These are phyloP conservation scores for Lordiphosa stackelbergi DNA, from an alignment of 1,140 invertebrate genomes.

Conservation along the genomic window DNA sequence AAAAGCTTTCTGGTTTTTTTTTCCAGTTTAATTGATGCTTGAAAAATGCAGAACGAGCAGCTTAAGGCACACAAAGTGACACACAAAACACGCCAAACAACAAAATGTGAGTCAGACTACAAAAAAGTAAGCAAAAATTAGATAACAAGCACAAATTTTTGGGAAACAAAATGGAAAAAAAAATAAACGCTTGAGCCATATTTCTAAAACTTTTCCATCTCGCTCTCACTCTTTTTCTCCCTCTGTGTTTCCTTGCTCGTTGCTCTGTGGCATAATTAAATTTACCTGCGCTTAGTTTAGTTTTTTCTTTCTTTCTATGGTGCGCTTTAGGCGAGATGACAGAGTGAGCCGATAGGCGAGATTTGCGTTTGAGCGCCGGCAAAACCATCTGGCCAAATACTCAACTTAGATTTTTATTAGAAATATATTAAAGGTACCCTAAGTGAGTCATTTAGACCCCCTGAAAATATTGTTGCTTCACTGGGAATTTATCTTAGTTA, in stretches of 20 bases:
- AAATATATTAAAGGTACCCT: too few species aligned
- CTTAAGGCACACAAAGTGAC: slow-evolving; percentile 33
- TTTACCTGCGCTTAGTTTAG: slow-evolving; percentile 56
- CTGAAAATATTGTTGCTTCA: too few species aligned
- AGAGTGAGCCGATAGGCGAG: not conserved
- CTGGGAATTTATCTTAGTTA: too few species aligned
- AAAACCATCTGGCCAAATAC: too few species aligned
- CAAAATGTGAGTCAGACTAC: slow-evolving; percentile 15
- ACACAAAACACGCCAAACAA: not conserved
- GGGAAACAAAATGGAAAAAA: slow-evolving; percentile 23
- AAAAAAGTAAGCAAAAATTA: slow-evolving; percentile 38
- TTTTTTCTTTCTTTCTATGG: slow-evolving; percentile 27
- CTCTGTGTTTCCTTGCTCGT: slow-evolving; percentile 4
- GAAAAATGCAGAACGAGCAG: slow-evolving; percentile 31
- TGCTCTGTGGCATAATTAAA: slow-evolving; percentile 53
- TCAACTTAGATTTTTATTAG: too few species aligned
- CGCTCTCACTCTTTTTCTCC: not conserved
- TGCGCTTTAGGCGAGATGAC: not conserved
- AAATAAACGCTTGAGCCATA: slow-evolving; percentile 32
- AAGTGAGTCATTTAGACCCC: too few species aligned
- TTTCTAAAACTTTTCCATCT: slow-evolving; percentile 34
- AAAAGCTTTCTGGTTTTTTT: slow-evolving; percentile 5
- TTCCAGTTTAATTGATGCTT: slow-evolving; percentile 54
- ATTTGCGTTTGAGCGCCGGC: too few species aligned
- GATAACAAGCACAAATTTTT: slow-evolving; percentile 41